Conservation (phyloP, 2,797 vertebrate species). For the Hozukius guyotensis region DNA sequence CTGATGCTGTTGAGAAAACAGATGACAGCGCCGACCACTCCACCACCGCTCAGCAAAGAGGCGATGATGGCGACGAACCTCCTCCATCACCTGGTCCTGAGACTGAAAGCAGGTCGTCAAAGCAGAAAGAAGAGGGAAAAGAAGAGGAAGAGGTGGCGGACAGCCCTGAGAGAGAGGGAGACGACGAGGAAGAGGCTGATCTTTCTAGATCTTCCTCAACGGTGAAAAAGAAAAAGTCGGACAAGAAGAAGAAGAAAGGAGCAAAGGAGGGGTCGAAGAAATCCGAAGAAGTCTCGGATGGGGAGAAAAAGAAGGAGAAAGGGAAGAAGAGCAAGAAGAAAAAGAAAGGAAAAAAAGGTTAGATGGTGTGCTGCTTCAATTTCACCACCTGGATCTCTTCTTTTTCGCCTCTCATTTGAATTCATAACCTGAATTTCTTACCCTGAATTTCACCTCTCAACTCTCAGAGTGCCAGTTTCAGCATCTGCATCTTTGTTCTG, state of each 20-base stretch:
- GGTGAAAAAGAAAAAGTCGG: conserved; percentile 63
- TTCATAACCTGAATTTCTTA: background rate
- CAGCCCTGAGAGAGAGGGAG: conserved; percentile 44
- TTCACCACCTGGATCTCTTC: conserved; percentile 12
- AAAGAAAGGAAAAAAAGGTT: conserved; percentile 75
- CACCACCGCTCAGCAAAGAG: background rate
- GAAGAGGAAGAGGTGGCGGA: conserved; percentile 25
- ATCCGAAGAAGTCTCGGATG: conserved; percentile 39
- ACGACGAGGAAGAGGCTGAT: conserved; percentile 55
- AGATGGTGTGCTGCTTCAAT: conserved; percentile 64
- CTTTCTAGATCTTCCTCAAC: conserved; percentile 12
- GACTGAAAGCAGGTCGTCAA: background rate
- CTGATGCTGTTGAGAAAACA: background rate
- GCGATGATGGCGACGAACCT: background rate
- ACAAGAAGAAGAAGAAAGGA: conserved; percentile 68
- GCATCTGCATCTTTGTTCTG: background rate
- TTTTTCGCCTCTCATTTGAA: conserved; percentile 2
- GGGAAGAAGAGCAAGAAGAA: conserved; percentile 73
- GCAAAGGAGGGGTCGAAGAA: conserved; percentile 53
- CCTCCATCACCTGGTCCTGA: conserved; percentile 2
- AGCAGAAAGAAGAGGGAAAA: conserved; percentile 20
- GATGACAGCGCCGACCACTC: background rate
- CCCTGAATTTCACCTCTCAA: background rate
- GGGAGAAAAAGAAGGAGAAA: conserved; percentile 61
- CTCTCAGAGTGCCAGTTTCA: background rate